These are phyloP conservation scores for Ciconia stormi DNA, from an alignment of 2,113 vertebrate species.

Conservation along the genomic window DNA sequence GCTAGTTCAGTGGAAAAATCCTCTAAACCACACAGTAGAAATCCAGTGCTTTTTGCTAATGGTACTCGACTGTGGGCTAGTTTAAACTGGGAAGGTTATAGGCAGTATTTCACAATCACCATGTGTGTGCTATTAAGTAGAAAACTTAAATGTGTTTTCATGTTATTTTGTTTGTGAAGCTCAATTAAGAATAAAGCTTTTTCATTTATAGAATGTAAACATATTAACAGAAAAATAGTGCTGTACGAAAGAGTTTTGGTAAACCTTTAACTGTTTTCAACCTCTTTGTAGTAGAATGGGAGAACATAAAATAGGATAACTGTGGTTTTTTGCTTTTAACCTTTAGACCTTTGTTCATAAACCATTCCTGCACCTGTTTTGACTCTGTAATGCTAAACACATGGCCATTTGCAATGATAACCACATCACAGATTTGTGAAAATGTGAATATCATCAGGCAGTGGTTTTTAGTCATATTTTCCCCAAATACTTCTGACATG, in stretches of 20 bases:
- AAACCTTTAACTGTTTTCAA: background rate
- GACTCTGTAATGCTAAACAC: slow-evolving; percentile 54
- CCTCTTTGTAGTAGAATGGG: slow-evolving; percentile 25
- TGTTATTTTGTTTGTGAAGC: slow-evolving; percentile 46
- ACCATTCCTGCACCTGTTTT: slow-evolving; percentile 56
- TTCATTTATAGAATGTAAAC: slow-evolving; percentile 3
- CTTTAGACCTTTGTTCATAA: slow-evolving; percentile 45
- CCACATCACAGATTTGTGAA: slow-evolving; percentile 37
- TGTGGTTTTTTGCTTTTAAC: slow-evolving; percentile 56
- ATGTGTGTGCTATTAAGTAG: slow-evolving; percentile 40
- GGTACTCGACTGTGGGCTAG: background rate
- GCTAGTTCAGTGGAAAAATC: slow-evolving; percentile 48
- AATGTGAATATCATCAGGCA: background rate
- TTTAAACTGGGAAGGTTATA: slow-evolving; percentile 46
- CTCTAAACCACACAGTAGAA: slow-evolving; percentile 34
- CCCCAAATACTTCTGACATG: slow-evolving; percentile 12
- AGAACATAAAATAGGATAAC: slow-evolving; percentile 48
- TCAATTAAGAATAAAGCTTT: slow-evolving; percentile 29
- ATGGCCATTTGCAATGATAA: slow-evolving; percentile 12
- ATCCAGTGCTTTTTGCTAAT: slow-evolving; percentile 3
- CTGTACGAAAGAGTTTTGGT: background rate
- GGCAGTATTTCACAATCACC: slow-evolving; percentile 43
- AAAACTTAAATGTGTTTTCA: slow-evolving; percentile 39
- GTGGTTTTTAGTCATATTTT: background rate
- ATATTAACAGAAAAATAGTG: background rate